Percentiles rank a stretch among this genome's conserved stretches.
These are phyloP conservation scores for Euthynnus affinis DNA, from an alignment of 2,797 vertebrate species.

Conservation along the genomic window DNA sequence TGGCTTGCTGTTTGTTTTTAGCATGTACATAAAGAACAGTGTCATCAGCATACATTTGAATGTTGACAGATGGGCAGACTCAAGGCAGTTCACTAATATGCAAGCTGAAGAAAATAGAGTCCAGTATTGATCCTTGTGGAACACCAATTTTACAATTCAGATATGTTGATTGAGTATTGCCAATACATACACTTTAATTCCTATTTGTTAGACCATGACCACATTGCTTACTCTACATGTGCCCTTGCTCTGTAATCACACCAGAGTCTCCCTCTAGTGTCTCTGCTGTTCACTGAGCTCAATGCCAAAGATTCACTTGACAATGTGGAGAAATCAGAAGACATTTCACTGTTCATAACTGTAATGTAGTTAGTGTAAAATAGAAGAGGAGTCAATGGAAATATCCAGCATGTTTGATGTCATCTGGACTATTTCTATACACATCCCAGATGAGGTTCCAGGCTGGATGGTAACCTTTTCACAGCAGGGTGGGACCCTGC, in stretches of 20 bases:
- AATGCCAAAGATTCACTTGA: not conserved
- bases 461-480: not conserved
- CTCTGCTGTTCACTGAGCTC: not conserved
- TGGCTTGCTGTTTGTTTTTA: not conserved
- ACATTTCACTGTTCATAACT: not conserved
- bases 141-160: not conserved
- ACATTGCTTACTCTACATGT: not conserved
- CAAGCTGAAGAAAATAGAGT: not conserved
- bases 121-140: not conserved
- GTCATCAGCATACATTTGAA: constrained; percentile 4
- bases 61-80: not conserved
- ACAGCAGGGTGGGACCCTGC: not conserved
- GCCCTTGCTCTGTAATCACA: not conserved
- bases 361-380: not conserved
- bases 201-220: not conserved
- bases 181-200: not conserved
- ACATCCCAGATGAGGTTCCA: not conserved
- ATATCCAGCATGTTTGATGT: constrained; percentile 1
- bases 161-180: not conserved
- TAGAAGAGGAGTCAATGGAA: not conserved
- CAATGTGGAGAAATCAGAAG: not conserved
- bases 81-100: too few species aligned
- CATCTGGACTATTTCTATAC: not conserved
- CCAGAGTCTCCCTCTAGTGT: not conserved
- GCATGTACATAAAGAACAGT: not conserved